Percentiles rank a stretch among this genome's conserved stretches.
Conservation (phyloP, 2,113 vertebrate species). For the Anser cygnoides region DNA sequence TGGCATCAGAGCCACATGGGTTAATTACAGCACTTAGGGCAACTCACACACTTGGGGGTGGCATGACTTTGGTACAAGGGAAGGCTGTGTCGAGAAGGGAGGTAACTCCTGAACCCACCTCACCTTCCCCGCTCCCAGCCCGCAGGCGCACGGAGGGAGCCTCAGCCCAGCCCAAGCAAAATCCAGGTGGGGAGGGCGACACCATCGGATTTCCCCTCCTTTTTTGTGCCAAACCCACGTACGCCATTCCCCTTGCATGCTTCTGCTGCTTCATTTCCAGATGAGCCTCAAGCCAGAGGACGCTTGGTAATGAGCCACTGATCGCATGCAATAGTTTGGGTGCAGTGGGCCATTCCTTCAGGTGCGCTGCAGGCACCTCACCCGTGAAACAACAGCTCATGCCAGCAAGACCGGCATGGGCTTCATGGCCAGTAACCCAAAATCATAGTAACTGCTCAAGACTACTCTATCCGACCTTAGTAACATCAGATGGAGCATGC, state of each 20-base stretch:
- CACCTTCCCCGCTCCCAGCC: not conserved
- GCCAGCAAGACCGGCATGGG: accelerated
- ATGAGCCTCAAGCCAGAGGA: not conserved
- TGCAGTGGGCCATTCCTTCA: not conserved
- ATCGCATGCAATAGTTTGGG: not conserved
- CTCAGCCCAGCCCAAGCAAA: not conserved
- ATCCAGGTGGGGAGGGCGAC: not conserved
- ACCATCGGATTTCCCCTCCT: accelerated
- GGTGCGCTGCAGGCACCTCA: not conserved
- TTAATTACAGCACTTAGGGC: not conserved
- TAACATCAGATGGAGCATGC: not conserved
- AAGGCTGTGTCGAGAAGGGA: not conserved
- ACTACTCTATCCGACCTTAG: too few species aligned
- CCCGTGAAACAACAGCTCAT: not conserved
- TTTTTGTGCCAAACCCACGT: not conserved
- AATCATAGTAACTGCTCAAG: not conserved
- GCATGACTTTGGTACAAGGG: accelerated
- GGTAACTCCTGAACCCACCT: not conserved
- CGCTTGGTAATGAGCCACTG: not conserved
- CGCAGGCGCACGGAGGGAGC: not conserved
- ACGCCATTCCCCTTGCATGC: accelerated
- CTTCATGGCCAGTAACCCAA: accelerated
- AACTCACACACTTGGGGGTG: not conserved
- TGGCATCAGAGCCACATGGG: not conserved
- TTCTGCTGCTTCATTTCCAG: not conserved